A percentile compares a stretch with the other conserved stretches of the same genome.
These are phyloP conservation scores for Watsonalla binaria DNA, from an alignment of 2,888 invertebrate genomes.

Conservation along the genomic window DNA sequence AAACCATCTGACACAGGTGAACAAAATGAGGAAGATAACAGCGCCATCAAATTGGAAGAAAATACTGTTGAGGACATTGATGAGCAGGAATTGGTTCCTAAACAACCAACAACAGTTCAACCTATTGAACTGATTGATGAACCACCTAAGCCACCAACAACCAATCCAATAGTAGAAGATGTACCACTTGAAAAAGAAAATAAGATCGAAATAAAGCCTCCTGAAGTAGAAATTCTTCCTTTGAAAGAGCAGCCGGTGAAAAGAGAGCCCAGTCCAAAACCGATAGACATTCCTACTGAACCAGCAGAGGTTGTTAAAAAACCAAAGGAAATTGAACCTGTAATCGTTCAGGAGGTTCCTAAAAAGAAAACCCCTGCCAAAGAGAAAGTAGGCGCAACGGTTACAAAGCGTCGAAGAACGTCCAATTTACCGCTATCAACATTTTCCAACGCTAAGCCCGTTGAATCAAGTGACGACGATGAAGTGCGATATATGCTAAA, in stretches of 20 bases:
- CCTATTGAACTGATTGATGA: constrained; percentile 8
- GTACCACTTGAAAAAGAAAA: neutral
- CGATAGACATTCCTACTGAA: constrained; percentile 13
- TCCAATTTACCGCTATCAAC: constrained; percentile 17
- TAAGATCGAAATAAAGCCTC: constrained; percentile 4
- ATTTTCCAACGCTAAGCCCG: constrained; percentile 23
- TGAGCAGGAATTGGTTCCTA: constrained; percentile 16
- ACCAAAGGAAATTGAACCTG: constrained; percentile 24
- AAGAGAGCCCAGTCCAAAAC: constrained; percentile 8
- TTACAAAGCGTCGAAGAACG: constrained; percentile 46
- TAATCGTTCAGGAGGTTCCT: constrained; percentile 26
- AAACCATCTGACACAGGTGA: constrained; percentile 27
- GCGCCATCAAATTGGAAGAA: constrained; percentile 11
- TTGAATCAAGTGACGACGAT: constrained; percentile 59
- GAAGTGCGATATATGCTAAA: constrained; percentile 69
- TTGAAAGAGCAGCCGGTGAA: neutral
- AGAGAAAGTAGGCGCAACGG: constrained; percentile 33
- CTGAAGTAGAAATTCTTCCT: constrained; percentile 10
- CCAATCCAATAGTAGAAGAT: constrained; percentile 16
- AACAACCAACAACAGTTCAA: constrained; percentile 11
- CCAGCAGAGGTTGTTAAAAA: constrained; percentile 31
- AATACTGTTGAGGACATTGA: constrained; percentile 15
- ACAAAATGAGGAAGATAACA: constrained; percentile 14
- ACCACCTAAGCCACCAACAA: constrained; percentile 9
- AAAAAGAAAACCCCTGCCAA: constrained; percentile 48